A percentile compares a stretch with the other conserved stretches of the same genome.
These are phyloP conservation scores for Drosophila santomea DNA, from an alignment of 1,140 invertebrate genomes.

Conservation along the genomic window DNA sequence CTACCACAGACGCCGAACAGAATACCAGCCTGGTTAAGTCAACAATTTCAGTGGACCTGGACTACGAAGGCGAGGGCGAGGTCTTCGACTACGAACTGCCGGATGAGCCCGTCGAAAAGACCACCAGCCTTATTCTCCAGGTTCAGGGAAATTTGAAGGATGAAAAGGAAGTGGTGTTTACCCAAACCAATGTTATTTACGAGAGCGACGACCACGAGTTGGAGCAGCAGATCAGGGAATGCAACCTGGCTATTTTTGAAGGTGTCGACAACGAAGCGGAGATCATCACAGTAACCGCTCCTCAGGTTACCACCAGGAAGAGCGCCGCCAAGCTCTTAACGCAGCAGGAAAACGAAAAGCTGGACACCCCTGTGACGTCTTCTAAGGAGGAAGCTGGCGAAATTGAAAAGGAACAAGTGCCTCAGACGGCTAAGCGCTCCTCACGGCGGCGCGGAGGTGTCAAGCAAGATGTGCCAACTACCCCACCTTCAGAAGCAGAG, in stretches of 20 bases:
- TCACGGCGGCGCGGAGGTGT: constrained; percentile 32
- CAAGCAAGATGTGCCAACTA: constrained; percentile 7
- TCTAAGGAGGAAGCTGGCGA: not conserved
- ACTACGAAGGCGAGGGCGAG: constrained; percentile 31
- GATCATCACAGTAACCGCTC: constrained; percentile 1
- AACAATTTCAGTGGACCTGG: not conserved
- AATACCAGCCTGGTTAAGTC: constrained; percentile 25
- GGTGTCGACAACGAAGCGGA: constrained; percentile 52
- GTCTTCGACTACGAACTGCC: constrained; percentile 65
- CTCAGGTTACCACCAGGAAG: constrained; percentile 51
- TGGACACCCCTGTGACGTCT: not conserved
- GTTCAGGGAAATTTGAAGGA: constrained; percentile 52
- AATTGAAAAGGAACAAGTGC: not conserved
- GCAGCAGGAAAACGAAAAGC: constrained; percentile 21
- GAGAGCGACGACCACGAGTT: constrained; percentile 26
- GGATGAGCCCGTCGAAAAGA: constrained; percentile 40
- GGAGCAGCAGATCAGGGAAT: constrained; percentile 28
- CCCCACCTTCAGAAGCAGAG: not conserved
- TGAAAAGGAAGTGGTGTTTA: constrained; percentile 54
- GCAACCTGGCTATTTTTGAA: constrained; percentile 47
- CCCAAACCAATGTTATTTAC: constrained; percentile 32
- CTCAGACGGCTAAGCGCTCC: constrained; percentile 23
- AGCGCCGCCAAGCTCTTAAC: constrained; percentile 34
- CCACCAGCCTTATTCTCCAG: constrained; percentile 47
- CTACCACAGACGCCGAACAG: constrained; percentile 23